Base-by-base conservation (phyloP, 2,113 vertebrate genomes). In the Illadopsis cleaveri region DNA sequence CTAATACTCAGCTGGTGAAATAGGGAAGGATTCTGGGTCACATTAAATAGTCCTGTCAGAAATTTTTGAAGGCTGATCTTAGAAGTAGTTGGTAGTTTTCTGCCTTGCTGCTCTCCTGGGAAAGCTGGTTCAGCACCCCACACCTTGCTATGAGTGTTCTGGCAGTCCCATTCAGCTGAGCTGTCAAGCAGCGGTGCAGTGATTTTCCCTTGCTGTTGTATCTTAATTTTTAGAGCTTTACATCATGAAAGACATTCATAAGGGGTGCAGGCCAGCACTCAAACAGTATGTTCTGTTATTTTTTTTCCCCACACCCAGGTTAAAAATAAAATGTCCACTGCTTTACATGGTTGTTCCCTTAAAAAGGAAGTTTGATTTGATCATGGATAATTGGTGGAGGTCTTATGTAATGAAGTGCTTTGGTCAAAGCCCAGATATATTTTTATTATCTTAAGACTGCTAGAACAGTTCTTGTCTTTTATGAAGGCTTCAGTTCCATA, bases 121-220 rank as follows among this genome's bases (percentile, higher is more conserved):
- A 60, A 79, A 65, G 24, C 13, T 82, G 40, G 9, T 54, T 2
- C 9, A 50, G 50, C 22, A 45, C 1, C 31, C 22, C 2, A 5
- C 4, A 57, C 14, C 8, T 47, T 79, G 13, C 27, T 18, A 12
- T 0, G 0, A 14, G 18, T 44, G 19, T 8, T 91, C 42, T 78
- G 65, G 17, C 27, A 66, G 9, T 12, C 17, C 18, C 19, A 9
- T 5, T 44, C 18, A 47, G 16, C 15, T 44, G 11, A 76, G 31
- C 9, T 28, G 25, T 35, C 21, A 30, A 17, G 21, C 6, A 40
- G 7, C 4, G 24, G 7, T 15, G 12, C 28, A 16, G 1, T 18
- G 38, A 30, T 35, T 35, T 89, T 62, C 16, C 15, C 37, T 54
- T 27, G 15, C 3, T 45, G 17, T 22, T 60, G 6, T 40, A 27